Conservation (phyloP, 2,797 vertebrate species). For the Acrossocheilus wenchowensis region DNA sequence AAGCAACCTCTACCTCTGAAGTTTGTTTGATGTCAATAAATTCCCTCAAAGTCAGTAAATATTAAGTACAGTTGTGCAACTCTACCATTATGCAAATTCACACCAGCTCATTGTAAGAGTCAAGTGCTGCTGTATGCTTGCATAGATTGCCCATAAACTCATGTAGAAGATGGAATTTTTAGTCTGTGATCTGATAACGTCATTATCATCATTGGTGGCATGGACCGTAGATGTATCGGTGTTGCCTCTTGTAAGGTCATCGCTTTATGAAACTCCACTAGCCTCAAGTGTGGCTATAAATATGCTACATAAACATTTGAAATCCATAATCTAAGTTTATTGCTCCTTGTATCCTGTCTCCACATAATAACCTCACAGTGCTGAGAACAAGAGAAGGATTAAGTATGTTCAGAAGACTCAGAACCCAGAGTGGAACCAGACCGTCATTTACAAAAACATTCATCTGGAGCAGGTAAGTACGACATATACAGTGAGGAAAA, state of each 20-base stretch:
- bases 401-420: conserved; percentile 94
- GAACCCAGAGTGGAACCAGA: conserved; percentile 99
- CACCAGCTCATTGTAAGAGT: conserved; percentile 26
- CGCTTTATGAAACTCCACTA: conserved; percentile 15
- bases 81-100: conserved; percentile 22
- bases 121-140: conserved; percentile 26
- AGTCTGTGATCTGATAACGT: conserved; percentile 48
- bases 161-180: conserved; percentile 40
- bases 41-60: conserved; percentile 9
- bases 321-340: background rate
- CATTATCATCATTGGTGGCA: conserved; percentile 52
- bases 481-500: no score
- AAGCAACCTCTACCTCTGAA: conserved; percentile 58
- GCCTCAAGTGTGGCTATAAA: conserved; percentile 24
- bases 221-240: conserved; percentile 40
- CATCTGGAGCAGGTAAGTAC: conserved; percentile 91
- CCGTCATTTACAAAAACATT: conserved; percentile 99
- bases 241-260: conserved; percentile 40
- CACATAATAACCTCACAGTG: conserved; percentile 77
- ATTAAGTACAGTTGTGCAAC: conserved; percentile 16
- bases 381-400: conserved; percentile 95
- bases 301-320: background rate
- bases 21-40: background rate
- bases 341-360: conserved; percentile 55
- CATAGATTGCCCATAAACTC: conserved; percentile 27